phyloP scores from a whole-genome alignment of 1,140 invertebrate species.

The Halyomorpha halys region DNA sequence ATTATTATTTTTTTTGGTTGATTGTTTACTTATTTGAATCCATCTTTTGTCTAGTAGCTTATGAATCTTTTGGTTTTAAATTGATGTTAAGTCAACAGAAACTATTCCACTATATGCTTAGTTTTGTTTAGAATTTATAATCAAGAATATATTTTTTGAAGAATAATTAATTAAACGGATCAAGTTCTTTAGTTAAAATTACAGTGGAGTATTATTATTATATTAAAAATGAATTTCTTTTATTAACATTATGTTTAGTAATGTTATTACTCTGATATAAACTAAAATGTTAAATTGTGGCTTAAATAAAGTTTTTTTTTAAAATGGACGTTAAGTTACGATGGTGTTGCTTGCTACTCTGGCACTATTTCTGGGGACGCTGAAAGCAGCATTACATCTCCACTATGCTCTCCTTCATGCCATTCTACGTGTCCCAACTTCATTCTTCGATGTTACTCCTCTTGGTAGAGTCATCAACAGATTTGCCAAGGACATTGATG shows the following conservation, averaged over 20 bases:
- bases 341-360: slow-evolving; percentile 21
- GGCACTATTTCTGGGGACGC: slow-evolving; percentile 48
- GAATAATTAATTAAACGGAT: too few relatives aligned
- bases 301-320: not conserved
- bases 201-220: not conserved
- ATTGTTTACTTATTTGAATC: too few relatives aligned
- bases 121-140: too few relatives aligned
- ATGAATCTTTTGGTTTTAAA: too few relatives aligned
- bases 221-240: not conserved
- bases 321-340: slow-evolving; percentile 16
- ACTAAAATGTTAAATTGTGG: too few relatives aligned
- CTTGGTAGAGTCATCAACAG: slow-evolving; percentile 73
- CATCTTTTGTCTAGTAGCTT: too few relatives aligned
- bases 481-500: slow-evolving; percentile 75
- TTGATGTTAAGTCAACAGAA: too few relatives aligned
- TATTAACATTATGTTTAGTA: too few relatives aligned
- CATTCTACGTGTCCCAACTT: slow-evolving; percentile 52
- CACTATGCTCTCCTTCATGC: slow-evolving; percentile 48
- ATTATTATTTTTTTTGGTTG: too few relatives aligned
- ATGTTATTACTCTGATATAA: too few relatives aligned
- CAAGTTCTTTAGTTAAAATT: not conserved
- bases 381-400: slow-evolving; percentile 60
- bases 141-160: too few relatives aligned
- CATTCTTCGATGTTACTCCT: slow-evolving; percentile 81
- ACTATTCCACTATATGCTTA: too few relatives aligned